Conservation (phyloP, 2,888 invertebrate genomes). For the Patella pellucida region DNA sequence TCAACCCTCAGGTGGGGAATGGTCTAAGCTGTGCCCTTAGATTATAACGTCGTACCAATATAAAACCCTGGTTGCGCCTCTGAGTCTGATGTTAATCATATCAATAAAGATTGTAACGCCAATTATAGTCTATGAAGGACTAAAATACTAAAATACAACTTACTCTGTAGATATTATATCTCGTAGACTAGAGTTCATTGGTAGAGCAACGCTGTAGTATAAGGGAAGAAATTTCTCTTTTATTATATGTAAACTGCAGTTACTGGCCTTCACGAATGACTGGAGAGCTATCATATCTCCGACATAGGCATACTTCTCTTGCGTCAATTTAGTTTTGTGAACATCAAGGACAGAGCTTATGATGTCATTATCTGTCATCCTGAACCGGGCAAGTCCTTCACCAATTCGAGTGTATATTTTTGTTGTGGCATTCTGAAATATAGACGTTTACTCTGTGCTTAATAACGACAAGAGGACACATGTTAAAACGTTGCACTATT, state of each 20-base stretch:
- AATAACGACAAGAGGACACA: too few relatives aligned
- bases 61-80: too few relatives aligned
- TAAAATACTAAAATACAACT: too few relatives aligned
- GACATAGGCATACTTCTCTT: conserved; percentile 40
- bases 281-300: conserved; percentile 48
- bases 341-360: conserved; percentile 33
- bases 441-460: too few relatives aligned
- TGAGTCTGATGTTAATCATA: too few relatives aligned
- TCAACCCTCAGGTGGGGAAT: too few relatives aligned
- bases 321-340: conserved; percentile 46
- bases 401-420: conserved; percentile 42
- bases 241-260: conserved; percentile 55
- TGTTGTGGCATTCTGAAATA: conserved; percentile 38
- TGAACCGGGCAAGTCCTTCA: conserved; percentile 42
- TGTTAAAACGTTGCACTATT: too few relatives aligned
- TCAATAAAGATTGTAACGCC: too few relatives aligned
- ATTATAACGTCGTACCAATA: too few relatives aligned
- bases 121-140: too few relatives aligned
- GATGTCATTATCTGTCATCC: conserved; percentile 42
- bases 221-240: conserved; percentile 53
- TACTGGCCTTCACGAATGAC: conserved; percentile 30
- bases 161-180: conserved; percentile 42
- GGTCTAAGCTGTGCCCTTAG: too few relatives aligned
- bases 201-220: conserved; percentile 57
- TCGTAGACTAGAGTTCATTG: conserved; percentile 52